Percentiles rank a stretch among this genome's conserved stretches.
These are phyloP conservation scores for Hormaphis cornu DNA, from an alignment of 1,140 invertebrate genomes.

Conservation along the genomic window DNA sequence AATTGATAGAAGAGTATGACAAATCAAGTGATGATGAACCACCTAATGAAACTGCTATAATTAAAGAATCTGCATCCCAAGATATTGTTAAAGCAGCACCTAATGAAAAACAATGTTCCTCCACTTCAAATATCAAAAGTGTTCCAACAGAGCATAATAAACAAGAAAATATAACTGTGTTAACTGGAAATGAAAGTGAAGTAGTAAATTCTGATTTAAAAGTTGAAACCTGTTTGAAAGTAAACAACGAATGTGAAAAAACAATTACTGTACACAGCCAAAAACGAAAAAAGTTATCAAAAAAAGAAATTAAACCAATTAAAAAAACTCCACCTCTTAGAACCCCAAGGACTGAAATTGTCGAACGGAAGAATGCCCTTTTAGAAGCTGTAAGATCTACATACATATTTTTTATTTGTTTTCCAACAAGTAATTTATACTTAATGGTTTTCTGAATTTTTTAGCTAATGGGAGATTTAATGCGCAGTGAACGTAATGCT, in stretches of 20 bases:
- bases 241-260: not conserved
- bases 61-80: not conserved
- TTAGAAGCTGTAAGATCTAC: slow-evolving; percentile 13
- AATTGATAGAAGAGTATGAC: slow-evolving; percentile 10
- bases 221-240: not conserved
- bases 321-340: not conserved
- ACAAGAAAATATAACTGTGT: not conserved
- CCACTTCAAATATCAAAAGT: not conserved
- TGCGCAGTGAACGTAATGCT: slow-evolving; percentile 17
- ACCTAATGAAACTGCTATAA: not conserved
- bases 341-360: slow-evolving; percentile 15
- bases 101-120: not conserved
- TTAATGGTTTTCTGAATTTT: not conserved
- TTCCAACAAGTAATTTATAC: not conserved
- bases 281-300: slow-evolving; percentile 3
- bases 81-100: not conserved
- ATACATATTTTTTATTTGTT: not conserved
- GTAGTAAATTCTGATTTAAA: not conserved
- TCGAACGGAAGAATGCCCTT: slow-evolving; percentile 5
- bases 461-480: slow-evolving; percentile 26
- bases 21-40: not conserved
- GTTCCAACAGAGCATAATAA: not conserved
- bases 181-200: not conserved
- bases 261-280: not conserved
- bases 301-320: not conserved